A percentile compares a stretch with the other conserved stretches of the same genome.
Conservation (phyloP, 2,113 vertebrate genomes). For the Euleptes europaea region DNA sequence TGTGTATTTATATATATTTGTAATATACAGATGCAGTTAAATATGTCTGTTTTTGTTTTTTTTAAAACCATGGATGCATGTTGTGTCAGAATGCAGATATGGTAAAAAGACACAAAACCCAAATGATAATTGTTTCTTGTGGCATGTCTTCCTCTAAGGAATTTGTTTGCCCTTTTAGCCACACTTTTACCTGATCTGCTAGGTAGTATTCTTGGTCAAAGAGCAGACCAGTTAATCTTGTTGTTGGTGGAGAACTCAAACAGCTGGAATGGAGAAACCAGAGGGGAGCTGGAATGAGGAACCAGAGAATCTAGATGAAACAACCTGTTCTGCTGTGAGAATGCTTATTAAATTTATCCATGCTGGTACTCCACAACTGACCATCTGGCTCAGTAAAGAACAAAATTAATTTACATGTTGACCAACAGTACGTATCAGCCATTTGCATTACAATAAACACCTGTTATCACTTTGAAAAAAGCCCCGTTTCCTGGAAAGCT, state of each 20-base stretch:
- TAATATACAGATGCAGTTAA: slow-evolving; percentile 18
- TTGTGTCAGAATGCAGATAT: slow-evolving; percentile 8
- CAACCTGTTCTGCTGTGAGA: slow-evolving; percentile 36
- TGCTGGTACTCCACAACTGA: slow-evolving; percentile 67
- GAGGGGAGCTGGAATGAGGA: slow-evolving; percentile 54
- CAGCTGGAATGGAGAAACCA: slow-evolving; percentile 12
- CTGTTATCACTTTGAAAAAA: slow-evolving; percentile 56
- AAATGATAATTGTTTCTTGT: slow-evolving; percentile 49
- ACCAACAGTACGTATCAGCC: slow-evolving; percentile 47
- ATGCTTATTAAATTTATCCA: slow-evolving; percentile 56
- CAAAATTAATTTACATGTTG: slow-evolving; percentile 73
- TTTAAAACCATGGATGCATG: background rate
- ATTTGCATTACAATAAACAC: slow-evolving; percentile 66
- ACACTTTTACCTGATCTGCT: slow-evolving; percentile 49
- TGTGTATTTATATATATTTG: slow-evolving; percentile 24
- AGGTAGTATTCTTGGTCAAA: slow-evolving; percentile 22
- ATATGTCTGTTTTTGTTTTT: background rate
- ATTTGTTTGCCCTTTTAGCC: slow-evolving; percentile 44
- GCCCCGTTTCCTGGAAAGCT: slow-evolving; percentile 40
- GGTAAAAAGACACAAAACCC: slow-evolving; percentile 48
- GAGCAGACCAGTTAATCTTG: slow-evolving; percentile 48
- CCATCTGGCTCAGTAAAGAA: slow-evolving; percentile 69
- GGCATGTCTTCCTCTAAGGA: slow-evolving; percentile 50
- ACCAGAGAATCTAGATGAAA: slow-evolving; percentile 42
- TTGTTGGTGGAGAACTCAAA: slow-evolving; percentile 47